A percentile compares a stretch with the other conserved stretches of the same genome.
phyloP scores from a whole-genome alignment of 2,797 vertebrate genomes.

The Thamnophis elegans region DNA sequence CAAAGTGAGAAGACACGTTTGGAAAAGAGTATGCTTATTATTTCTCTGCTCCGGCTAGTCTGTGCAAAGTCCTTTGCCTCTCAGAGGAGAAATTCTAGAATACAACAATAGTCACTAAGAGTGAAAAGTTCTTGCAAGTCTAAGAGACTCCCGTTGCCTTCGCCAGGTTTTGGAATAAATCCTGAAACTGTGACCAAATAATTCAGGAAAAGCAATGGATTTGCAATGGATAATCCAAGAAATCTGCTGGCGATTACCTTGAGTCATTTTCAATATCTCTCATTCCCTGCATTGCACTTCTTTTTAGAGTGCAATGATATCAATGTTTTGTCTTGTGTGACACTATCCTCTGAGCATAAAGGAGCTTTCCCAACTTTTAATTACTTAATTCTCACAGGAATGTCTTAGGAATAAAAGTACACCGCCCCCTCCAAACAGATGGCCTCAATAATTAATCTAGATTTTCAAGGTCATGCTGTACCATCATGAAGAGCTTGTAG shows the following conservation, averaged over 20 bases:
- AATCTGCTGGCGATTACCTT: background rate
- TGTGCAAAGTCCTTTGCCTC: background rate
- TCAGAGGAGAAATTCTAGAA: conserved; percentile 20
- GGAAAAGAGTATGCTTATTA: conserved; percentile 8
- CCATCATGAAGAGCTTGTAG: background rate
- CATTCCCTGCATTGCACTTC: background rate
- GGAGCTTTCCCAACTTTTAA: background rate
- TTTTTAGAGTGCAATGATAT: background rate
- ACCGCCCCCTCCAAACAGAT: background rate
- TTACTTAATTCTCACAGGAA: background rate
- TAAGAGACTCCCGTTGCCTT: conserved; percentile 25
- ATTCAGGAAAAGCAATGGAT: background rate
- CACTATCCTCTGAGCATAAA: conserved; percentile 7
- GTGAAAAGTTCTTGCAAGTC: conserved; percentile 9
- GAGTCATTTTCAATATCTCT: background rate
- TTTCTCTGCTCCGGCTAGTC: background rate
- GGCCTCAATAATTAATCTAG: conserved; percentile 23
- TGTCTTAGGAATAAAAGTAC: background rate
- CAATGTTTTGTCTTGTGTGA: background rate
- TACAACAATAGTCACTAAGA: conserved; percentile 28
- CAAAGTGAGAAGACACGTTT: conserved; percentile 14
- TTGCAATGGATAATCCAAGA: conserved; percentile 38
- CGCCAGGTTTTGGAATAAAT: conserved; percentile 28
- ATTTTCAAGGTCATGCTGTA: conserved; percentile 16
- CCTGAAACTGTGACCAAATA: background rate